Conservation (phyloP, 2,888 invertebrate genomes). For the Tetragonisca angustula region DNA sequence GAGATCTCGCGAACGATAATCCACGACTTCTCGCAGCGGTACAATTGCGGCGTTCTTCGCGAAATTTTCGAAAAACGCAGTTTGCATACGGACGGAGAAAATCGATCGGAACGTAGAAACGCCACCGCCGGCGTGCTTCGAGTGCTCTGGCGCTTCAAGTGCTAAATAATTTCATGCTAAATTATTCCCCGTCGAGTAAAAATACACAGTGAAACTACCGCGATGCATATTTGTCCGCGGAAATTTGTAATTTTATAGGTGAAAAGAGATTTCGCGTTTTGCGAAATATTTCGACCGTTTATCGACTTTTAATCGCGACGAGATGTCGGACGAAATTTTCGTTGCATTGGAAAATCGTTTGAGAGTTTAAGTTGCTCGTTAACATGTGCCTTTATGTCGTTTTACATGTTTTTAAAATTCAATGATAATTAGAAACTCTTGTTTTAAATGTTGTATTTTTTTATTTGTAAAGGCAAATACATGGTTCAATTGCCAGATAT, state of each 20-base stretch:
- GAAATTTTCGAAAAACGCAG: conserved; percentile 29
- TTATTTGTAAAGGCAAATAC: no score
- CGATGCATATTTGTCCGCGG: background rate
- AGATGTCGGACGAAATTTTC: background rate
- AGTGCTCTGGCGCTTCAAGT: background rate
- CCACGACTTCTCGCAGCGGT: conserved; percentile 4
- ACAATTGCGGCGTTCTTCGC: background rate
- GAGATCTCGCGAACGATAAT: conserved; percentile 51
- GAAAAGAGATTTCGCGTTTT: background rate
- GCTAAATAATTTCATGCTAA: background rate
- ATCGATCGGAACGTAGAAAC: background rate
- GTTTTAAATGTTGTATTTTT: background rate
- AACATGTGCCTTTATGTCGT: background rate
- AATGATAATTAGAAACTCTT: background rate
- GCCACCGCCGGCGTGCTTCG: no score
- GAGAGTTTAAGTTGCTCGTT: background rate
- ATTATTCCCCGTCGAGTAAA: background rate
- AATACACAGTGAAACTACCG: background rate
- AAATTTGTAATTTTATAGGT: background rate
- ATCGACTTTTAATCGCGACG: background rate
- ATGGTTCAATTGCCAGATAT: no score
- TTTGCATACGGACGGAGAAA: conserved; percentile 13
- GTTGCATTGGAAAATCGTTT: background rate
- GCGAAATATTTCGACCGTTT: background rate
- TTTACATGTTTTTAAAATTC: background rate